A percentile compares a stretch with the other conserved stretches of the same genome.
These are phyloP conservation scores for Spatula versicolor DNA, from an alignment of 2,797 vertebrate species.

Conservation along the genomic window DNA sequence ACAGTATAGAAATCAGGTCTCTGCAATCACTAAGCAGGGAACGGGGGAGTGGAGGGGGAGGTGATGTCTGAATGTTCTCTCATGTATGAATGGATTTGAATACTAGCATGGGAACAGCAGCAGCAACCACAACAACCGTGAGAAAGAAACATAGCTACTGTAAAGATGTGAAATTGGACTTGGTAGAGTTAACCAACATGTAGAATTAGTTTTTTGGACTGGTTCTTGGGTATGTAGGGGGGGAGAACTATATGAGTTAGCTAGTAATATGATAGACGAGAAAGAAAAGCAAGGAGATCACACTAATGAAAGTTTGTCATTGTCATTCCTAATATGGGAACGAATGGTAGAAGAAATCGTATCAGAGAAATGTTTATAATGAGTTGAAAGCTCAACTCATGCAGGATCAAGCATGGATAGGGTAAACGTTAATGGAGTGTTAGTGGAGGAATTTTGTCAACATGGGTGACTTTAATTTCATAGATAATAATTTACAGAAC, in stretches of 20 bases:
- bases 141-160: not conserved
- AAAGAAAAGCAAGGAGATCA: not conserved
- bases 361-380: not conserved
- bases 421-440: not conserved
- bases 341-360: not conserved
- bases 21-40: too few relatives aligned
- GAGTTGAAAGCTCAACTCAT: not conserved
- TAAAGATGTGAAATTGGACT: not conserved
- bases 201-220: not conserved
- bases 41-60: too few relatives aligned
- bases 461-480: not conserved
- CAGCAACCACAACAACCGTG: too few relatives aligned
- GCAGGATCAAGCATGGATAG: not conserved
- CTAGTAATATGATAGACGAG: accelerated
- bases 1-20: too few relatives aligned
- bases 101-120: too few relatives aligned
- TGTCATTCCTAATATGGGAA: not conserved
- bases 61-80: too few relatives aligned
- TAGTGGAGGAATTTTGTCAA: not conserved
- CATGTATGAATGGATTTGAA: too few relatives aligned
- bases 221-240: not conserved
- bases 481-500: not conserved
- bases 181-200: not conserved
- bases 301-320: not conserved
- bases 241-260: not conserved